Evolutionary conservation across 2,797 vertebrate species (phyloP).

Genomic region (Chrysolophus pictus): DNA sequence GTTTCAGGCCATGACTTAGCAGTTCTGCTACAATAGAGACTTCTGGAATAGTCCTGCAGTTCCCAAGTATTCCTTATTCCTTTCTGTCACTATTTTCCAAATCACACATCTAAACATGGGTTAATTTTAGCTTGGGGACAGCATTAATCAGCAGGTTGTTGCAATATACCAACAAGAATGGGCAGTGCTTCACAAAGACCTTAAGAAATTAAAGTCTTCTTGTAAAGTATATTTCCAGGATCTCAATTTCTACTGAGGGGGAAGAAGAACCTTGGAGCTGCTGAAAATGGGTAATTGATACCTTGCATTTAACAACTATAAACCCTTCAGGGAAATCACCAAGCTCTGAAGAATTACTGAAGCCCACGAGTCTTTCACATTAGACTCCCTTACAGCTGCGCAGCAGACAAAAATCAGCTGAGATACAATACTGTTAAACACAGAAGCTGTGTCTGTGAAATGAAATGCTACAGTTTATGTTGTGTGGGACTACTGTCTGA

Average conservation of each 20-base stretch:
- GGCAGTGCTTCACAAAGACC: neutral
- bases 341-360: neutral
- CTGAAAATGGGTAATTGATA: neutral
- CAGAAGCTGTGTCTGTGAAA: neutral
- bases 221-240: neutral
- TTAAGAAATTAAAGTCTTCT: neutral
- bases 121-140: neutral
- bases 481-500: neutral
- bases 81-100: neutral
- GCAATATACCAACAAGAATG: neutral
- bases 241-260: neutral
- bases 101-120: neutral
- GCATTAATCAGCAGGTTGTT: neutral
- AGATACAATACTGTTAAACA: neutral
- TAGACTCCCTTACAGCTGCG: neutral
- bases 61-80: neutral
- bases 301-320: neutral
- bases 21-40: neutral
- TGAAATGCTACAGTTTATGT: neutral
- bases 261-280: neutral
- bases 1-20: no score
- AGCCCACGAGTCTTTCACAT: neutral
- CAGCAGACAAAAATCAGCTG: neutral
- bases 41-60: neutral
- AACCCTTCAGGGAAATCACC: neutral